A percentile compares a stretch with the other conserved stretches of the same genome.
phyloP scores from a whole-genome alignment of 2,113 vertebrate genomes.

The Clarias magur region DNA sequence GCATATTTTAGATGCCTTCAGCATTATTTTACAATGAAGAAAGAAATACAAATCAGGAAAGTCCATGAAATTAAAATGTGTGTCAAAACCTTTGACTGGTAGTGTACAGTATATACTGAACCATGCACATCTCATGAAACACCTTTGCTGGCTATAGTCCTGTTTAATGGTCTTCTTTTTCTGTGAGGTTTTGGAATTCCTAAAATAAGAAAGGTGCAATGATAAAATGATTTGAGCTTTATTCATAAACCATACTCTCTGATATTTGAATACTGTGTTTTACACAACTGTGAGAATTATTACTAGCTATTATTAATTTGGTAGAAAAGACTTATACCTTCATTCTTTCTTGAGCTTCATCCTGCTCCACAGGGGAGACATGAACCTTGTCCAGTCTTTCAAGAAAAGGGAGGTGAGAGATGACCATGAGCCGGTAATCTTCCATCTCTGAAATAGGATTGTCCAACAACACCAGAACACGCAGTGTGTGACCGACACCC shows the following conservation, averaged over 20 bases:
- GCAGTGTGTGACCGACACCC: slow-evolving; percentile 69
- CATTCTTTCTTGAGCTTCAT: slow-evolving; percentile 68
- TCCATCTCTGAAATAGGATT: slow-evolving; percentile 78
- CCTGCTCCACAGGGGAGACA: slow-evolving; percentile 74
- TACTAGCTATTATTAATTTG: background rate
- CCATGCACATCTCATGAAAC: background rate
- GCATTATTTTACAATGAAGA: too few species aligned
- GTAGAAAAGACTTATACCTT: slow-evolving; percentile 52
- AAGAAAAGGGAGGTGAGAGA: slow-evolving; percentile 73
- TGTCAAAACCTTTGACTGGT: too few species aligned
- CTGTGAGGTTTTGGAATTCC: slow-evolving; percentile 50
- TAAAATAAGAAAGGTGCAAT: slow-evolving; percentile 36
- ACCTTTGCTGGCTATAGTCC: background rate
- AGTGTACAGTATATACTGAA: background rate
- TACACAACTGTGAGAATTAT: background rate
- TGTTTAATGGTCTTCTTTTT: slow-evolving; percentile 42
- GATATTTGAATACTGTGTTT: background rate
- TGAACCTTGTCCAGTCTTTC: slow-evolving; percentile 84
- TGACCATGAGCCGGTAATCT: slow-evolving; percentile 73
- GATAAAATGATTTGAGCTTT: background rate
- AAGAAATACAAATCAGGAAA: too few species aligned
- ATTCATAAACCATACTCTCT: background rate
- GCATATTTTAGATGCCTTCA: too few species aligned
- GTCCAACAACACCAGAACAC: slow-evolving; percentile 77
- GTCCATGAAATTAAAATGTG: too few species aligned